These are phyloP conservation scores for Capreolus pygargus DNA, from an alignment of 2,113 vertebrate genomes.

Conservation along the genomic window DNA sequence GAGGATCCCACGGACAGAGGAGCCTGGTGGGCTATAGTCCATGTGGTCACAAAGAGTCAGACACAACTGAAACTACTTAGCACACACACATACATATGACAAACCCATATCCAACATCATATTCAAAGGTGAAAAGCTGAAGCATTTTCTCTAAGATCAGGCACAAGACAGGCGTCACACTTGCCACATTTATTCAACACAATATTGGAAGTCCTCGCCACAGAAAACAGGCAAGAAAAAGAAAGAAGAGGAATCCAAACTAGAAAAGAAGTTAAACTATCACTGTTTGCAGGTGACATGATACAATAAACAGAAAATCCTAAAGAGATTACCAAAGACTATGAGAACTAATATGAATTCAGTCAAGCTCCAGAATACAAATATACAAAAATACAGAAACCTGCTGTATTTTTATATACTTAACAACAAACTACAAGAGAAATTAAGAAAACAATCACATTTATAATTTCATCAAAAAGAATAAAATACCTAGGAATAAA, in stretches of 20 bases:
- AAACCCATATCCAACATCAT: background rate
- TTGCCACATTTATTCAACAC: background rate
- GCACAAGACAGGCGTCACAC: background rate
- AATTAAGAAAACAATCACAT: background rate
- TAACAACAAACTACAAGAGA: background rate
- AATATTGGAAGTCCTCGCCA: background rate
- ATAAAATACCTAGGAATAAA: background rate
- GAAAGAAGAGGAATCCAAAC: background rate
- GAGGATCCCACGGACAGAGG: background rate
- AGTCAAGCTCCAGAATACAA: background rate
- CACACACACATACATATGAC: background rate
- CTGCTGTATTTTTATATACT: background rate
- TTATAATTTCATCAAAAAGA: background rate
- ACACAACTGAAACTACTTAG: background rate
- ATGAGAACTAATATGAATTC: background rate
- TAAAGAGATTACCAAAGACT: background rate
- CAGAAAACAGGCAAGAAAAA: background rate
- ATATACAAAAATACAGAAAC: background rate
- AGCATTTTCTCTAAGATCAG: background rate
- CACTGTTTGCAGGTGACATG: background rate
- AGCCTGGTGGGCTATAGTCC: background rate
- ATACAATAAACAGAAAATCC: background rate
- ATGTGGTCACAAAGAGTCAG: background rate
- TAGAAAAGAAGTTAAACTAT: background rate
- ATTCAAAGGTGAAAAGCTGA: background rate